Base-by-base conservation (phyloP, 1,140 invertebrate species). In the Octopus sinensis region DNA sequence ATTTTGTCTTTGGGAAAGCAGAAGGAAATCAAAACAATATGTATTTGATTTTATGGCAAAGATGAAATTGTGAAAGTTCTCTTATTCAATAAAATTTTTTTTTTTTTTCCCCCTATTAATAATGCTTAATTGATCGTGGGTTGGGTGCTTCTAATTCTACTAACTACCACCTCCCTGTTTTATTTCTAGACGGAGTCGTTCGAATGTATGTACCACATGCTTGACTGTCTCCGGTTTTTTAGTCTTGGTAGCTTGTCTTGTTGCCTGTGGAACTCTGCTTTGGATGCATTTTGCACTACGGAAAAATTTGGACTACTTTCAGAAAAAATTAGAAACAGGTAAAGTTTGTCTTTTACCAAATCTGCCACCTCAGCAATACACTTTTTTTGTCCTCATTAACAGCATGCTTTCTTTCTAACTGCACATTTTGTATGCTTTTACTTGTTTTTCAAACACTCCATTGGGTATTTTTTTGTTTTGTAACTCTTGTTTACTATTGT, bases 271-370 rank as follows among this genome's bases (percentile, higher is more conserved):
- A 62, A 82, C 81, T 13, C 79, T 86, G 30, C 84, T 86, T 75
- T 86, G 85, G 85, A 83, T 86, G 82, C 85, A 86, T 80, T 84
- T 86, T 81, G 82, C 85, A 81, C 81, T 86, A 78, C 85, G 85
- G 77, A 82, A 78, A 71, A 82, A 83, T 73, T 79, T 85, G 53
- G 81, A 85, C 79, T 77, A 81, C 73, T 81, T 86, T 30, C 79
- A 80, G 62, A 83, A 84, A 54, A 84, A 83, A 79, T 62, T 86
- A 5, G 75, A 53, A 51, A 53, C 79, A 85, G 85, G 85, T 86
- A 82, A 76, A 77, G 23, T 51, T 77, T 77, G 30, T 17, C 43
- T 30, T 9, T 23, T 7, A 13, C 43, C 52, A 77, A 68, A 12
- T n/a, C 62, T 68, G 12, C 62, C n/a, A 68, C n/a, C 62, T n/a